phyloP scores from a whole-genome alignment of 2,888 invertebrate genomes.

The Bruchidius siliquastri region DNA sequence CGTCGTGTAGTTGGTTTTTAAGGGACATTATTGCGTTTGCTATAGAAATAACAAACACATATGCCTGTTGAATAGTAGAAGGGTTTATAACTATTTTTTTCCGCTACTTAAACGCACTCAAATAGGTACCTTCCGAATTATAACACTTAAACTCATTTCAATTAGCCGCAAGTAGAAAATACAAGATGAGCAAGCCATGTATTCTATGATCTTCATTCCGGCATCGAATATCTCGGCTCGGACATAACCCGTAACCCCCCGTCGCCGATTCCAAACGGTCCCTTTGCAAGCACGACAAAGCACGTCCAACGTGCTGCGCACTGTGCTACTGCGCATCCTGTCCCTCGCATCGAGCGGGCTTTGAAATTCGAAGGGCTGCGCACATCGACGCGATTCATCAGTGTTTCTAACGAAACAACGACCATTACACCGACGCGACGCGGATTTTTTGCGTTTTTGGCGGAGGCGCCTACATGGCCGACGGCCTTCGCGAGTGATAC shows the following conservation, averaged over 20 bases:
- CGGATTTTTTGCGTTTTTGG: slow-evolving; percentile 3
- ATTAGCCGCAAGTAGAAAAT: too few relatives aligned
- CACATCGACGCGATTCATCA: neutral
- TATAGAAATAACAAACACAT: too few relatives aligned
- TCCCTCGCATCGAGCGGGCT: slow-evolving; percentile 3
- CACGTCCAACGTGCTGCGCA: slow-evolving; percentile 1
- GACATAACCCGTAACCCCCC: neutral
- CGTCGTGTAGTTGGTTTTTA: too few relatives aligned
- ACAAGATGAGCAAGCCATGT: too few relatives aligned
- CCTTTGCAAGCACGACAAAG: neutral
- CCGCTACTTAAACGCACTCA: too few relatives aligned
- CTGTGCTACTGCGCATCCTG: slow-evolving; percentile 2
- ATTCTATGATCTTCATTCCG: too few relatives aligned
- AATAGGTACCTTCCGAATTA: too few relatives aligned
- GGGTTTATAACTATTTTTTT: too few relatives aligned
- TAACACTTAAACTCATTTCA: too few relatives aligned
- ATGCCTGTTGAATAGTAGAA: too few relatives aligned
- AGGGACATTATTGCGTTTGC: too few relatives aligned
- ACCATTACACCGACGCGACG: neutral
- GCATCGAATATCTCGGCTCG: too few relatives aligned
- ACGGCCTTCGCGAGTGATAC: neutral
- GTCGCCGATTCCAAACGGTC: neutral
- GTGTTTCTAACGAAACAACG: slow-evolving; percentile 4
- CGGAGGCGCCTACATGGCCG: neutral
- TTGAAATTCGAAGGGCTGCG: neutral